A percentile compares a stretch with the other conserved stretches of the same genome.
Evolutionary conservation across 2,113 vertebrate species (phyloP).

Genomic region (Notothenia coriiceps): DNA sequence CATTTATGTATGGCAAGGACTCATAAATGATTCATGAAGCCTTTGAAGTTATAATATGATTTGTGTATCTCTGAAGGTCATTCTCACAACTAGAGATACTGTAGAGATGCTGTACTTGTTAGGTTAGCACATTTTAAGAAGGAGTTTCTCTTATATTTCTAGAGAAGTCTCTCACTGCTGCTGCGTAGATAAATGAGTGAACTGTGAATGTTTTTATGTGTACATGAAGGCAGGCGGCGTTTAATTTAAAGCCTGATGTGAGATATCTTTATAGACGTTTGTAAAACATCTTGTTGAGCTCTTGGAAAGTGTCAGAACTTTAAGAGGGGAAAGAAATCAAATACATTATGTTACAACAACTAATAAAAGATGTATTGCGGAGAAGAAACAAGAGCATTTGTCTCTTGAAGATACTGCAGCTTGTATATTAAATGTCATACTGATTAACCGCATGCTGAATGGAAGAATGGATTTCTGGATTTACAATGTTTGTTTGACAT

Average conservation of each 20-base stretch:
- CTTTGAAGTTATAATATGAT: slow-evolving; percentile 63
- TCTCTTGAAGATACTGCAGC: slow-evolving; percentile 7
- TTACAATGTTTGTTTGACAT: slow-evolving; percentile 41
- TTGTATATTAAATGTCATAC: slow-evolving; percentile 29
- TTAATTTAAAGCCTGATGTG: slow-evolving; percentile 17
- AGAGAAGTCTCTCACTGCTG: slow-evolving; percentile 12
- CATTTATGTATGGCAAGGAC: slow-evolving; percentile 36
- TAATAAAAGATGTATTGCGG: slow-evolving; percentile 20
- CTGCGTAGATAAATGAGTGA: slow-evolving; percentile 29
- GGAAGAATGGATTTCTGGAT: slow-evolving; percentile 19
- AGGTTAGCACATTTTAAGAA: neutral
- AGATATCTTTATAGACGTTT: slow-evolving; percentile 12
- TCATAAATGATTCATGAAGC: slow-evolving; percentile 60
- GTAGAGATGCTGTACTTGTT: slow-evolving; percentile 11
- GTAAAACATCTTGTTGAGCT: slow-evolving; percentile 11
- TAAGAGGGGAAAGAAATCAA: slow-evolving; percentile 7
- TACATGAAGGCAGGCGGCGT: slow-evolving; percentile 22
- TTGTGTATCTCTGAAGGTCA: slow-evolving; percentile 58
- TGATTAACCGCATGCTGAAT: slow-evolving; percentile 39
- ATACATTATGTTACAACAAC: slow-evolving; percentile 14
- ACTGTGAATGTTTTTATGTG: slow-evolving; percentile 8
- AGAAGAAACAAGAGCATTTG: neutral
- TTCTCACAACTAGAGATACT: slow-evolving; percentile 38
- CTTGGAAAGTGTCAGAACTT: slow-evolving; percentile 27
- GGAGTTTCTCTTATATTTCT: neutral